phyloP scores from a whole-genome alignment of 1,140 invertebrate genomes.

The Bombus consobrinus region DNA sequence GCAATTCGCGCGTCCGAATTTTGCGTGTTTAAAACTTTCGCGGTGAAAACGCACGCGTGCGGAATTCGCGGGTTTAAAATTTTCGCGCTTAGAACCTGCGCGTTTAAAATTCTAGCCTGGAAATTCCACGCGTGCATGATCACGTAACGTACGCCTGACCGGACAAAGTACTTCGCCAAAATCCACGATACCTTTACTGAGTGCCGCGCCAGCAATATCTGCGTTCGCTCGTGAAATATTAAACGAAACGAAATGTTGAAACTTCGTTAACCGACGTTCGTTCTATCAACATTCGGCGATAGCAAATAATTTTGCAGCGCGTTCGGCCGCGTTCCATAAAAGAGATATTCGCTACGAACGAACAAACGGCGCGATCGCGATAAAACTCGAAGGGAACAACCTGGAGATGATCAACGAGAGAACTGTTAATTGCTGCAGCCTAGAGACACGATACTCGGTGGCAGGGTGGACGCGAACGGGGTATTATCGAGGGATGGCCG shows the following conservation, averaged over 20 bases:
- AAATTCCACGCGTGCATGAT: no score
- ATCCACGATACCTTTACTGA: no score
- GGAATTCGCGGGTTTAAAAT: no score
- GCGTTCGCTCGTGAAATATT: not conserved
- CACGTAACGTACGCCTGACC: not conserved
- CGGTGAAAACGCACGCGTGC: no score
- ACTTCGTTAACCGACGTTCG: not conserved
- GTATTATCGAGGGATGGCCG: conserved; percentile 60
- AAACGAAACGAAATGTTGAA: not conserved
- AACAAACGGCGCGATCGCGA: conserved; percentile 8
- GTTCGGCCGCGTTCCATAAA: not conserved
- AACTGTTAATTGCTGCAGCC: conserved; percentile 40
- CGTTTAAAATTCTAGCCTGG: no score
- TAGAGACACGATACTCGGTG: not conserved
- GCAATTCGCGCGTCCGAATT: no score
- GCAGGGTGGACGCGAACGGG: conserved; percentile 3
- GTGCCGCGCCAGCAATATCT: no score
- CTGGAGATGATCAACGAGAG: conserved; percentile 38
- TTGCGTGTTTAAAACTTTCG: no score
- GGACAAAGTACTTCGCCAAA: no score
- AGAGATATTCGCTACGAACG: not conserved
- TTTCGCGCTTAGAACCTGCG: no score
- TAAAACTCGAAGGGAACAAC: conserved; percentile 20
- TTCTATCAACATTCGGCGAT: not conserved
- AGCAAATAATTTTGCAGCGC: not conserved